A percentile compares a stretch with the other conserved stretches of the same genome.
Evolutionary conservation across 1,140 invertebrate genomes (phyloP).

Genomic region (Aphis gossypii): DNA sequence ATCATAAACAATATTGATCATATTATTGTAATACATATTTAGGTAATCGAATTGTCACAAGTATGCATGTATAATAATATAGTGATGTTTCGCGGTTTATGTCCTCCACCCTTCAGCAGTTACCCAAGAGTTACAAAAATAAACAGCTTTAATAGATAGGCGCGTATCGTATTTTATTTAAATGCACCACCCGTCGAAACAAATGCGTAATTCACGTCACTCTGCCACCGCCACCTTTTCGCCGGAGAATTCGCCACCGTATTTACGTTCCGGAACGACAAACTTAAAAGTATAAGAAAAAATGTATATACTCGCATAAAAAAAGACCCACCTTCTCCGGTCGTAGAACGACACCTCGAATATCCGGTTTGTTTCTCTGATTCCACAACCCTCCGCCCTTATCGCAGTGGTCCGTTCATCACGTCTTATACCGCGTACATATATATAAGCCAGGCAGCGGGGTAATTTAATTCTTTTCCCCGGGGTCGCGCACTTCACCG

Average conservation of each 20-base stretch:
- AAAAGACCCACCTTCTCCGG: background rate
- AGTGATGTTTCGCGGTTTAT: background rate
- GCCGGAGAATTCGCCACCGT: background rate
- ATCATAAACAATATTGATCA: background rate
- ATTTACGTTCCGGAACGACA: conserved; percentile 22
- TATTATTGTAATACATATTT: background rate
- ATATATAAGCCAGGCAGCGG: background rate
- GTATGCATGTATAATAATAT: background rate
- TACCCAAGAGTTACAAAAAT: background rate
- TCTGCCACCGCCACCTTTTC: background rate
- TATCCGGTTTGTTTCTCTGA: conserved; percentile 52
- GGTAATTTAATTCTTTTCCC: conserved; percentile 58
- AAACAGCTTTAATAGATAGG: background rate
- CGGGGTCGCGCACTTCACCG: background rate
- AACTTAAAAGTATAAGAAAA: background rate
- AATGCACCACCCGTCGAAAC: background rate
- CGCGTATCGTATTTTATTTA: background rate
- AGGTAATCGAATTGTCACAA: background rate
- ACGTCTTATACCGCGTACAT: background rate
- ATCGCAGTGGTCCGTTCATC: background rate
- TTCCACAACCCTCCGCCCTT: background rate
- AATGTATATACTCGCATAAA: background rate
- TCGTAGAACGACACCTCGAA: conserved; percentile 44
- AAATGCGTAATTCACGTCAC: background rate
- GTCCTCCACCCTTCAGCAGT: background rate